A percentile compares a stretch with the other conserved stretches of the same genome.
These are phyloP conservation scores for Cherax quadricarinatus DNA, from an alignment of 1,140 invertebrate species.

Conservation along the genomic window DNA sequence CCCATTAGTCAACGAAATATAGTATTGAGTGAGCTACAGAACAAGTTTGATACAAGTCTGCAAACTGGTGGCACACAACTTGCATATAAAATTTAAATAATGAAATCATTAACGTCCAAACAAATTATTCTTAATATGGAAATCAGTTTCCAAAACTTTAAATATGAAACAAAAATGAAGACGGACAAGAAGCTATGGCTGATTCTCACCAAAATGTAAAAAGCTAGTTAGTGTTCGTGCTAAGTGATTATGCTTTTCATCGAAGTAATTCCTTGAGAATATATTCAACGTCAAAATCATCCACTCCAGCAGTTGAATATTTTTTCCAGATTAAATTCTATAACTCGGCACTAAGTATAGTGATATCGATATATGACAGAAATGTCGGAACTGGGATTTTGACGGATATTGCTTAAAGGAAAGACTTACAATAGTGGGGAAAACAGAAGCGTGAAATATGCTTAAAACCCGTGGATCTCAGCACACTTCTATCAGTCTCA, in stretches of 20 bases:
- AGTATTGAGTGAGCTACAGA: neutral
- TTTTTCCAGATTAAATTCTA: neutral
- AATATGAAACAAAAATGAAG: neutral
- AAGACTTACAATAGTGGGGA: neutral
- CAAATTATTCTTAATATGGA: neutral
- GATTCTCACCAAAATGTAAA: neutral
- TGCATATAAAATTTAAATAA: neutral
- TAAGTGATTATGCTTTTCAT: neutral
- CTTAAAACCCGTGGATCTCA: neutral
- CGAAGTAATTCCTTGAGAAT: neutral
- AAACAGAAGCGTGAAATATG: conserved; percentile 1
- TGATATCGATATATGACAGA: no score
- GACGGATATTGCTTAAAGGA: neutral
- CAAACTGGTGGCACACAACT: neutral
- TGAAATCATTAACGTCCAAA: neutral
- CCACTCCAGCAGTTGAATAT: neutral
- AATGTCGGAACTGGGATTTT: neutral
- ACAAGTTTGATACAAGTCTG: neutral
- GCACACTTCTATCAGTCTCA: neutral
- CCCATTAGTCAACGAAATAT: neutral
- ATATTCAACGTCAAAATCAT: neutral
- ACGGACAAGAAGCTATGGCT: neutral
- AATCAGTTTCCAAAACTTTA: neutral
- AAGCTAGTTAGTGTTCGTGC: conserved; percentile 1
- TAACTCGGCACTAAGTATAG: no score